phyloP scores from a whole-genome alignment of 1,140 invertebrate species.

The Dendrolimus kikuchii region DNA sequence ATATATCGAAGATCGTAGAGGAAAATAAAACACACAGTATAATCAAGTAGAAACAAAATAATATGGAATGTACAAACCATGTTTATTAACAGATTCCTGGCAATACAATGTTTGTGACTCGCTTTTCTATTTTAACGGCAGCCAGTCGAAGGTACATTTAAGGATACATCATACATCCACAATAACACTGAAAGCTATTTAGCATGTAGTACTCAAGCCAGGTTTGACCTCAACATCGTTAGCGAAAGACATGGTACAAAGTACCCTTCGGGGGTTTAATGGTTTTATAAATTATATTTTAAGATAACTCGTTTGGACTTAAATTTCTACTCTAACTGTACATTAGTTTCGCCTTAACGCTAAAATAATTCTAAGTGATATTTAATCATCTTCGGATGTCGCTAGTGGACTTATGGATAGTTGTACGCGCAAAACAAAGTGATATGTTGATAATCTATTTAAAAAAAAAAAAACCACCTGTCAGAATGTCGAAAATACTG shows the following conservation, averaged over 20 bases:
- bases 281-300: constrained; percentile 62
- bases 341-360: constrained; percentile 74
- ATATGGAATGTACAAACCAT: constrained; percentile 80
- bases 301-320: constrained; percentile 68
- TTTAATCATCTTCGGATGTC: constrained; percentile 41
- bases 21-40: constrained; percentile 68
- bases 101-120: constrained; percentile 71
- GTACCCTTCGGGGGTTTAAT: constrained; percentile 51
- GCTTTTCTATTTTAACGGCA: constrained; percentile 34
- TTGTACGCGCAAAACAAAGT: constrained; percentile 49
- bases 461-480: constrained; percentile 32
- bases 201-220: constrained; percentile 54
- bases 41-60: constrained; percentile 74
- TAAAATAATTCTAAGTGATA: constrained; percentile 73
- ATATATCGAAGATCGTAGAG: constrained; percentile 50
- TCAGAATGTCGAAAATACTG: constrained; percentile 45
- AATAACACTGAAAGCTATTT: constrained; percentile 69
- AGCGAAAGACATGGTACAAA: constrained; percentile 53
- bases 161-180: constrained; percentile 49
- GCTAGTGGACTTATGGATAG: constrained; percentile 34
- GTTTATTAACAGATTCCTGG: constrained; percentile 73
- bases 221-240: constrained; percentile 51
- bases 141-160: constrained; percentile 32
- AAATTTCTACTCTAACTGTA: constrained; percentile 73
- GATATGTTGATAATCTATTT: constrained; percentile 45